Percentiles rank a stretch among this genome's conserved stretches.
Conservation (phyloP, 2,888 invertebrate genomes). For the Bellardia pandia region DNA sequence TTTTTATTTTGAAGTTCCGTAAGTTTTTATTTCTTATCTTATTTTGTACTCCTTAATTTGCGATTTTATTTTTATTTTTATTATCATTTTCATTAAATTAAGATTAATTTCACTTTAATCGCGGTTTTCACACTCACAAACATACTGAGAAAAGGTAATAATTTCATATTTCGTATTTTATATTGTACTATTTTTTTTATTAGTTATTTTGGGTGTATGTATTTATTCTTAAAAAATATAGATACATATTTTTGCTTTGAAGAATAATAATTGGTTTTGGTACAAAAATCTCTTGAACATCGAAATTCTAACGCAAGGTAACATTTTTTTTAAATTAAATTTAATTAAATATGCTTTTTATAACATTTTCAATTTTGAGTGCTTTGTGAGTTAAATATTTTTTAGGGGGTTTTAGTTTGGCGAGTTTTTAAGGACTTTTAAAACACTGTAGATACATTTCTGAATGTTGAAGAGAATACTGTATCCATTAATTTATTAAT, state of each 20-base stretch:
- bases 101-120: slow-evolving; percentile 43
- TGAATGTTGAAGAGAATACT: no score
- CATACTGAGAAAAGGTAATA: slow-evolving; percentile 45
- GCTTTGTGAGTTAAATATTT: not conserved
- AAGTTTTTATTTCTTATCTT: slow-evolving; percentile 44
- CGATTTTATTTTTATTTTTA: not conserved
- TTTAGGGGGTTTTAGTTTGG: not conserved
- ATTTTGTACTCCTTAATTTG: not conserved
- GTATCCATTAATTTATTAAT: no score
- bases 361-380: not conserved
- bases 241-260: slow-evolving; percentile 1
- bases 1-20: slow-evolving; percentile 43
- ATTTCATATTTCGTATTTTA: slow-evolving; percentile 40
- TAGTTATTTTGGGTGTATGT: slow-evolving; percentile 35
- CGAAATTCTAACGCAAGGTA: slow-evolving; percentile 20
- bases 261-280: slow-evolving; percentile 41
- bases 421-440: not conserved
- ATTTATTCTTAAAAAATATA: not conserved
- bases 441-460: no score
- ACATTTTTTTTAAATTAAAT: not conserved
- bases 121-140: slow-evolving; percentile 18
- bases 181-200: not conserved
- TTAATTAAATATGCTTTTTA: not conserved
- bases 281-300: slow-evolving; percentile 4
- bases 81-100: slow-evolving; percentile 19